Percentiles rank a stretch among this genome's conserved stretches.
These are phyloP conservation scores for Lanius collurio DNA, from an alignment of 2,113 vertebrate genomes.

Conservation along the genomic window DNA sequence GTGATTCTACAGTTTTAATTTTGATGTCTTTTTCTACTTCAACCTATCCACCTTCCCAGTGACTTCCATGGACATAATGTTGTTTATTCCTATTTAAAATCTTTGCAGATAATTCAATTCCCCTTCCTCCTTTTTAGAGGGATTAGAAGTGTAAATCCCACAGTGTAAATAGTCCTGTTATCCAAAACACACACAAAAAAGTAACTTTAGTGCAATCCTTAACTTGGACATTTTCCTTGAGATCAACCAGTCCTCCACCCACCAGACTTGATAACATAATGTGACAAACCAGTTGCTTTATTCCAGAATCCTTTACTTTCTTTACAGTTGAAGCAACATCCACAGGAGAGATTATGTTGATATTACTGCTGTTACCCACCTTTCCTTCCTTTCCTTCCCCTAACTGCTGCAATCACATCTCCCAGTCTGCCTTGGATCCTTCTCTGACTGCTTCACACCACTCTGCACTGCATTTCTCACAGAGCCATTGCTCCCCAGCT, in stretches of 20 bases:
- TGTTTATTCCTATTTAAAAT: not conserved
- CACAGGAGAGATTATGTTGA: not conserved
- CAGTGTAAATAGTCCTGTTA: not conserved
- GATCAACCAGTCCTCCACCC: not conserved
- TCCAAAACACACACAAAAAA: not conserved
- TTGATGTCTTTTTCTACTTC: not conserved
- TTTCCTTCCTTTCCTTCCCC: not conserved
- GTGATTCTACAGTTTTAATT: not conserved
- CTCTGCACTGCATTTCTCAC: not conserved
- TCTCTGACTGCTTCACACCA: not conserved
- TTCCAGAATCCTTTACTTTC: not conserved
- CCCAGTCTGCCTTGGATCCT: not conserved
- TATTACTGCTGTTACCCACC: not conserved
- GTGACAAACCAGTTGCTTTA: not conserved
- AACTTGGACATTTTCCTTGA: not conserved
- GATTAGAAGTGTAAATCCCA: not conserved
- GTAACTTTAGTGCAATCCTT: not conserved
- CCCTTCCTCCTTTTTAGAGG: not conserved
- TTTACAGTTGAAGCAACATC: not conserved
- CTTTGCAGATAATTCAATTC: not conserved
- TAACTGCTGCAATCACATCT: not conserved
- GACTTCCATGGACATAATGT: not conserved
- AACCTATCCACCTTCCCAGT: not conserved
- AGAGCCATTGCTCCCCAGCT: not conserved
- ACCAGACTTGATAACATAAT: not conserved